Conservation (phyloP, 2,888 invertebrate genomes). For the Mongoloraphidia duomilia region DNA sequence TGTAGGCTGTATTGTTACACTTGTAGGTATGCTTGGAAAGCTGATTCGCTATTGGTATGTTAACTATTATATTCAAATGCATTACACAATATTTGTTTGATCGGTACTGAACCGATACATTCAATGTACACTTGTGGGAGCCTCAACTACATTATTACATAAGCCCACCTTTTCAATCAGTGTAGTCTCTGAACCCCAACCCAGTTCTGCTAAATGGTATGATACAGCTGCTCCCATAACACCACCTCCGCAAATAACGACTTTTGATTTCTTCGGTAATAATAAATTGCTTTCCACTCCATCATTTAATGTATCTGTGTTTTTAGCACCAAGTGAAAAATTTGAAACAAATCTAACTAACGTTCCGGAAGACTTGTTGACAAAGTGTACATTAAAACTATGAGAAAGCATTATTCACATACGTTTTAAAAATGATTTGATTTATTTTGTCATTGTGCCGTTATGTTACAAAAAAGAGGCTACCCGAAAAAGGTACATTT, state of each 20-base stretch:
- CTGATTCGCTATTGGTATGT: too few relatives aligned
- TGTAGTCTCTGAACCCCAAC: constrained; percentile 69
- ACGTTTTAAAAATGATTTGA: too few relatives aligned
- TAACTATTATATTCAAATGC: too few relatives aligned
- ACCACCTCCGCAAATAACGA: constrained; percentile 85
- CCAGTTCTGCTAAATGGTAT: constrained; percentile 70
- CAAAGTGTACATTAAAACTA: too few relatives aligned
- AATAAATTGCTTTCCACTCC: not conserved
- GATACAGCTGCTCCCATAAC: constrained; percentile 86
- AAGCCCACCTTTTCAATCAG: constrained; percentile 76
- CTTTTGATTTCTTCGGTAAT: constrained; percentile 44
- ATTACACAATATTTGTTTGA: too few relatives aligned
- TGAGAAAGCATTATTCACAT: too few relatives aligned
- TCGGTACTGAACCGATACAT: too few relatives aligned
- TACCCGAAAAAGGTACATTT: too few relatives aligned
- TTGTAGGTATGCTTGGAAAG: too few relatives aligned
- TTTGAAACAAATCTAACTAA: not conserved
- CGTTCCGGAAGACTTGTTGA: not conserved
- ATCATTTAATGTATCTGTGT: not conserved
- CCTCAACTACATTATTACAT: constrained; percentile 14
- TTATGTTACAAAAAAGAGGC: too few relatives aligned
- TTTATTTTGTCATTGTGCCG: too few relatives aligned
- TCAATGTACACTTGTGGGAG: not conserved
- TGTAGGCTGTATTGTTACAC: too few relatives aligned
- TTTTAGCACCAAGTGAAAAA: not conserved